Evolutionary conservation across 2,797 vertebrate species (phyloP), one percentile per base, ranked within the genome.

Genomic region (Molothrus aeneus): DNA sequence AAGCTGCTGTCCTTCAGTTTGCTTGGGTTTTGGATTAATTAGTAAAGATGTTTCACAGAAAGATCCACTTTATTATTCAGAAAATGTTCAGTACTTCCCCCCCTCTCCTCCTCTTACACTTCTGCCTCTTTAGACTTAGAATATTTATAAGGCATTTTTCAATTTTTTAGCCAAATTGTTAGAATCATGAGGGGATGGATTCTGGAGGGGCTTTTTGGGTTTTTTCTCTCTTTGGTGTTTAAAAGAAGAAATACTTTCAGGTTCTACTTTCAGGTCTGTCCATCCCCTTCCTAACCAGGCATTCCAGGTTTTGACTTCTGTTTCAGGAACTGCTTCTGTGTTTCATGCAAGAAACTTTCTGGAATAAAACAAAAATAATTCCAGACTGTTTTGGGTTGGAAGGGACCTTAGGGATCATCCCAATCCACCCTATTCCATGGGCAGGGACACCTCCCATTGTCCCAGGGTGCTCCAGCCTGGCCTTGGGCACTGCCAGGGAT

Each of bases 21-120:
- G 32, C 38, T 56, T 13, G 14, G 0, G 5, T 56, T 80, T 8
- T 0, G 0, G 8, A 72, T 54, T 60, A 21, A 80, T 80, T 31
- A 61, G 75, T 3, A 32, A 70, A 36, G 50, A 69, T 29, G 42
- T 32, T 61, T n/a, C 5, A 54, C 19, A 54, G 73, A 59, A 59
- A 50, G 51, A 32, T 15, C 48, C 29, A 8, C 51, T 85, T 61
- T 1, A 24, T 51, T 36, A 45, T 2, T 54, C 83, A 59, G 25
- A 26, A 70, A 78, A 22, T 10, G 47, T 12, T 34, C 42, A 3
- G 38, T 6, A 36, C 10, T 6, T 29, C 11, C 18, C 13, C 11
- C 14, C 14, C 4, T 5, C 5, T 12, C 31, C 6, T 17, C 22
- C 50, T 32, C 16, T 40, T 38, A 11, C 6, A 14, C 40, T 80